These are phyloP conservation scores for Ophion ellenae DNA, from an alignment of 2,888 invertebrate species.

Conservation along the genomic window DNA sequence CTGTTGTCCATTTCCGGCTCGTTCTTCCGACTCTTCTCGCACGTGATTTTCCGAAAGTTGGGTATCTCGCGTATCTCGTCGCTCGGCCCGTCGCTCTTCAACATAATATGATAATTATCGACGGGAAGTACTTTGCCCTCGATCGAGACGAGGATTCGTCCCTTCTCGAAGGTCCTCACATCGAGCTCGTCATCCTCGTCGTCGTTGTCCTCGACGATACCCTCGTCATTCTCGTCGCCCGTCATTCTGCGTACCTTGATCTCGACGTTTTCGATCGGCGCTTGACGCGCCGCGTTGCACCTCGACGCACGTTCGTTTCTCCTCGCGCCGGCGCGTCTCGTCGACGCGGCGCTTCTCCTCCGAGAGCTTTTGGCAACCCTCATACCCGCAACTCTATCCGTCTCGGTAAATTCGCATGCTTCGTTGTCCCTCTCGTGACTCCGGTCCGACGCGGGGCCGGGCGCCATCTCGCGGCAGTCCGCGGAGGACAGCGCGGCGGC, in stretches of 20 bases:
- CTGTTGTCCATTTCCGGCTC: constrained; percentile 9
- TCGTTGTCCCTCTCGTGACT: constrained; percentile 41
- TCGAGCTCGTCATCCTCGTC: constrained; percentile 68
- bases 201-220: constrained; percentile 57
- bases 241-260: constrained; percentile 67
- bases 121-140: constrained; percentile 79
- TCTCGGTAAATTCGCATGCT: constrained; percentile 79
- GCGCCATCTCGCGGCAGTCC: too few relatives aligned
- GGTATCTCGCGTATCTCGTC: constrained; percentile 46
- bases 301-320: constrained; percentile 26
- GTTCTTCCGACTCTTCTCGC: constrained; percentile 40
- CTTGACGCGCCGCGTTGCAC: constrained; percentile 14
- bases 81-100: constrained; percentile 25
- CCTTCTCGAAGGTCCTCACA: constrained; percentile 80
- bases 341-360: constrained; percentile 61
- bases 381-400: constrained; percentile 82
- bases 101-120: constrained; percentile 69
- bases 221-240: constrained; percentile 66
- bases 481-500: neutral
- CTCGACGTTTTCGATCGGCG: constrained; percentile 65
- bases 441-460: too few relatives aligned
- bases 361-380: constrained; percentile 83
- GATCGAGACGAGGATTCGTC: constrained; percentile 80
- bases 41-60: constrained; percentile 48
- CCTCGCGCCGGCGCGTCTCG: constrained; percentile 17